Evolutionary conservation across 2,113 vertebrate species (phyloP).

Genomic region (Phalacrocorax aristotelis): DNA sequence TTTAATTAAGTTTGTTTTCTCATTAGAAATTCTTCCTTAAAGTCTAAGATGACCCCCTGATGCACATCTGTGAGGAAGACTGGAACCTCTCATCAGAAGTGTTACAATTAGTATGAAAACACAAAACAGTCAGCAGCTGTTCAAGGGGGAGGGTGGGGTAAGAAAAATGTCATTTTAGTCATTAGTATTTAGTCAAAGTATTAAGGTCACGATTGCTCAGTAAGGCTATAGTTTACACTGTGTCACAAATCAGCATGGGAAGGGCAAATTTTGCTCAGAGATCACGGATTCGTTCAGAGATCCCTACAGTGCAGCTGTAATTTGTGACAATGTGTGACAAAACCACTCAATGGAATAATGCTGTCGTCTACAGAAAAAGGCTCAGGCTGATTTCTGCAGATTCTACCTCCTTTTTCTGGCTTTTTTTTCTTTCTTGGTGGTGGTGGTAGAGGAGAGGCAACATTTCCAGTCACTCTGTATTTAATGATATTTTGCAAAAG

Average conservation of each 20-base stretch:
- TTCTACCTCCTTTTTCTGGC: background rate
- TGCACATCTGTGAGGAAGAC: background rate
- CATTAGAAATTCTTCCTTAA: background rate
- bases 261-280: background rate
- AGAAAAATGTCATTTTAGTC: background rate
- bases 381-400: background rate
- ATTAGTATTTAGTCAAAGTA: too few species aligned
- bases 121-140: background rate
- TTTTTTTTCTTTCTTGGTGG: background rate
- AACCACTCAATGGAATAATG: background rate
- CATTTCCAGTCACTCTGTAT: background rate
- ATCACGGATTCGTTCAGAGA: background rate
- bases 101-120: background rate
- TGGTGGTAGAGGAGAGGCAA: background rate
- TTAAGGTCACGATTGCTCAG: background rate
- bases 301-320: background rate
- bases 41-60: background rate
- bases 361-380: background rate
- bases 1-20: background rate
- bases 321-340: background rate
- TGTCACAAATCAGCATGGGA: background rate
- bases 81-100: background rate
- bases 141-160: background rate
- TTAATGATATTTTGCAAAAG: background rate
- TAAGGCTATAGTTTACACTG: background rate